Evolutionary conservation across 2,797 vertebrate species (phyloP), one percentile per base, ranked within the genome.

Genomic region (Crenichthys baileyi): DNA sequence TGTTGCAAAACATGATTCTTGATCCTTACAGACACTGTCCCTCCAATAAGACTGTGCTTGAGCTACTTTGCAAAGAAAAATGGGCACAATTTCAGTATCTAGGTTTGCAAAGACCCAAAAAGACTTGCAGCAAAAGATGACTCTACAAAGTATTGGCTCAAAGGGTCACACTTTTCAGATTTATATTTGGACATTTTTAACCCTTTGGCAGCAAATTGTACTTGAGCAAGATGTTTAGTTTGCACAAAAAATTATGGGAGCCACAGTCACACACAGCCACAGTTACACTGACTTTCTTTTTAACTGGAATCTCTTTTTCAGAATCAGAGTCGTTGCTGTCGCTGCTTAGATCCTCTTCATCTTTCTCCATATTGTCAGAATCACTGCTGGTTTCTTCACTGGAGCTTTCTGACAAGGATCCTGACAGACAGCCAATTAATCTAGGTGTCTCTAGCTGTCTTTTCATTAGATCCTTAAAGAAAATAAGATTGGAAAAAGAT

Each of bases 361-460:
- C 97, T 46, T 89, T 97, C 70, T 97, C 98, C 58, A 97, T 89
- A 85, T 98, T 97, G 39, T 98, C 97, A 0, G 96, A 97, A 89
- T 98, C 97, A 82, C 97, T 97, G 84, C 97, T 98, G 85, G 96
- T 97, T 31, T 87, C 89, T 70, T 97, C 97, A 80, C 96, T 98
- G 50, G 97, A 97, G 85, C 96, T 97, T 86, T 97, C 97, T 20
- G 97, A 97, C 67, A 96, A 94, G 61, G 97, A 97, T 78, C 96
- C 97, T 0, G 97, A 98, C 82, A 97, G 97, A 90, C 96, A 98
- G 88, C 97, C 96, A 0, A 96, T 98, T 91, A 96, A 96, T 93
- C 96, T 98, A 60, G 96, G 97, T 89, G 95, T 96, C 89, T 97
- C 97, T 83, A 94, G 72, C 22, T 94, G 68, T 90, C 96, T 97